phyloP scores from a whole-genome alignment of 2,797 vertebrate species.

The Syngnathus rostellatus region DNA sequence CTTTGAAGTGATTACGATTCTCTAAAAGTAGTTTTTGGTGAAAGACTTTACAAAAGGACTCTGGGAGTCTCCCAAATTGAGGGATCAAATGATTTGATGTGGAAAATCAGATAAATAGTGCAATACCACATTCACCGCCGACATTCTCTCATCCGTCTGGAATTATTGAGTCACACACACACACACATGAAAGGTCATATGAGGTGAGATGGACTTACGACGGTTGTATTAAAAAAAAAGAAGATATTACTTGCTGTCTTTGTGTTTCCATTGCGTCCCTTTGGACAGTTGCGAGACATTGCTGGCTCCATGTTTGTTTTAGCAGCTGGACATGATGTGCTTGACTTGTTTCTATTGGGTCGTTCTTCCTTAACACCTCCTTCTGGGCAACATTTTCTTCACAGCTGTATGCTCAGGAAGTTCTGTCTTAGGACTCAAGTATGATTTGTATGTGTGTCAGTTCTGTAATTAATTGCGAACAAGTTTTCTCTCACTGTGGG shows the following conservation, averaged over 20 bases:
- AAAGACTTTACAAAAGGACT: not conserved
- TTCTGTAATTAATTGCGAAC: not conserved
- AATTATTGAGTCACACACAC: constrained; percentile 42
- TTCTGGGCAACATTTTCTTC: constrained; percentile 24
- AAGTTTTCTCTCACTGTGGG: not conserved
- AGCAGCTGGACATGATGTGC: constrained; percentile 45
- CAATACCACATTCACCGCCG: constrained; percentile 37
- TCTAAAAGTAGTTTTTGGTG: not conserved
- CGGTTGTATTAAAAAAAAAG: constrained; percentile 33
- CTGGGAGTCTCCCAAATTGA: not conserved
- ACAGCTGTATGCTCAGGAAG: constrained; percentile 17
- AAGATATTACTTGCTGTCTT: constrained; percentile 21
- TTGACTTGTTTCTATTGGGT: constrained; percentile 47
- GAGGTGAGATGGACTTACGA: constrained; percentile 35
- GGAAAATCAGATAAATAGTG: constrained; percentile 9
- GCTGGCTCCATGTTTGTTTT: constrained; percentile 28
- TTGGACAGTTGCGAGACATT: constrained; percentile 49
- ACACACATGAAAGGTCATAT: constrained; percentile 27
- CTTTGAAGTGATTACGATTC: too few relatives aligned
- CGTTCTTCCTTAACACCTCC: constrained; percentile 34
- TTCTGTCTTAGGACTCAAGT: constrained; percentile 17
- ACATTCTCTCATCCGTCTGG: constrained; percentile 31
- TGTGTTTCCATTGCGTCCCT: constrained; percentile 28
- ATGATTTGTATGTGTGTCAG: constrained; percentile 7
- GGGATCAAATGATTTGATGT: not conserved